A percentile compares a stretch with the other conserved stretches of the same genome.
Conservation (phyloP, 2,113 vertebrate species). For the Pomatorhinus ruficollis region DNA sequence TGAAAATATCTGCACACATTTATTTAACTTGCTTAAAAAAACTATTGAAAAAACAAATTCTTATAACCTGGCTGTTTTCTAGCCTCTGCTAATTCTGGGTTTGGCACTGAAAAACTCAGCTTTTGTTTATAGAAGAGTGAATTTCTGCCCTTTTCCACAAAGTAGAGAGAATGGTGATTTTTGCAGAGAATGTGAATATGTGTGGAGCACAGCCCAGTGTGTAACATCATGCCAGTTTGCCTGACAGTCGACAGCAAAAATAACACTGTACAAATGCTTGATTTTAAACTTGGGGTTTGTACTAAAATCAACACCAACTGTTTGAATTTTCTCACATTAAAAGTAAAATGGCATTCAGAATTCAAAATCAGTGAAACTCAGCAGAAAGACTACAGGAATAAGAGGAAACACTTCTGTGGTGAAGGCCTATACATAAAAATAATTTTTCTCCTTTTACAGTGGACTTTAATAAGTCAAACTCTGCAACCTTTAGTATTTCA, state of each 20-base stretch:
- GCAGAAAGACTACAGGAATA: neutral
- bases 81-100: neutral
- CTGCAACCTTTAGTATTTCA: neutral
- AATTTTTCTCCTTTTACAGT: neutral
- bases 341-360: neutral
- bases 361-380: neutral
- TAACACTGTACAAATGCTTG: neutral
- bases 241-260: neutral
- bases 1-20: neutral
- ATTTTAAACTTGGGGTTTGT: neutral
- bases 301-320: neutral
- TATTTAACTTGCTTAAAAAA: neutral
- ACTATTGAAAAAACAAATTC: neutral
- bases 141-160: neutral
- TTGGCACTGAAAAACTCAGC: neutral
- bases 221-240: neutral
- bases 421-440: neutral
- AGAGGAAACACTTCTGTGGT: neutral
- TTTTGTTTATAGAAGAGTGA: neutral
- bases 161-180: neutral
- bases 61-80: neutral
- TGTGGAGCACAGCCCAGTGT: neutral
- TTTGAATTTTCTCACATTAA: rapidly evolving
- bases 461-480: neutral
- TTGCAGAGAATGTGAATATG: neutral